Conservation (phyloP, 2,888 invertebrate species). For the Hypena proboscidalis region DNA sequence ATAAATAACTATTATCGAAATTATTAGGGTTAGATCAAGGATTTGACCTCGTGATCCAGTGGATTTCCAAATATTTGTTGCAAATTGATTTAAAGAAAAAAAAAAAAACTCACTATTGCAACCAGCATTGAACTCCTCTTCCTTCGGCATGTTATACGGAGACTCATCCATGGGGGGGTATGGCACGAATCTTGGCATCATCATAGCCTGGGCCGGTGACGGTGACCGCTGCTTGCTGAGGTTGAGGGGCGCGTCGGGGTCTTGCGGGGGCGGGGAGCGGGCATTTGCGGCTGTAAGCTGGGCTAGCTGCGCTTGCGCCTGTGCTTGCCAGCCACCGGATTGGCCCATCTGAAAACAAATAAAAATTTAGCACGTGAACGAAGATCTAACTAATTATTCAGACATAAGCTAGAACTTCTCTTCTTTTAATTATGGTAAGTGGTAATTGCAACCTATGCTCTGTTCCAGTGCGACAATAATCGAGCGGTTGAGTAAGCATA, state of each 20-base stretch:
- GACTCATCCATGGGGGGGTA: slow-evolving; percentile 78
- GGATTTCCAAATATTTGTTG: too few relatives aligned
- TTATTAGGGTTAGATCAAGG: too few relatives aligned
- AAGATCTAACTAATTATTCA: too few relatives aligned
- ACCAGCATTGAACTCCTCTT: slow-evolving; percentile 72
- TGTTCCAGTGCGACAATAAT: too few relatives aligned
- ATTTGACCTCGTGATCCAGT: too few relatives aligned
- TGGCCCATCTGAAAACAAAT: slow-evolving; percentile 70
- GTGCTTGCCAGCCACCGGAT: slow-evolving; percentile 87
- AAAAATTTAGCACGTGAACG: neutral
- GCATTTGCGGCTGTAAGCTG: slow-evolving; percentile 86
- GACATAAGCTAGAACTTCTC: too few relatives aligned
- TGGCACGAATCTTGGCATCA: slow-evolving; percentile 80
- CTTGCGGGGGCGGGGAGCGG: slow-evolving; percentile 86
- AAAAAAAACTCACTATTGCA: slow-evolving; percentile 70
- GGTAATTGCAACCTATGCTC: too few relatives aligned
- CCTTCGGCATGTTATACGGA: slow-evolving; percentile 74
- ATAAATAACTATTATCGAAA: too few relatives aligned
- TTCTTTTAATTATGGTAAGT: too few relatives aligned
- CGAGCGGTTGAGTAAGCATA: too few relatives aligned
- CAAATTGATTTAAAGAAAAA: too few relatives aligned
- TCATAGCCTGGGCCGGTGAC: slow-evolving; percentile 84
- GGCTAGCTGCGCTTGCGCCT: slow-evolving; percentile 86
- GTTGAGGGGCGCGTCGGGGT: slow-evolving; percentile 94
- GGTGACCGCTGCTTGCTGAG: slow-evolving; percentile 93